Evolutionary conservation across 1,140 invertebrate species (phyloP).

Genomic region (Lepidurus arcticus): DNA sequence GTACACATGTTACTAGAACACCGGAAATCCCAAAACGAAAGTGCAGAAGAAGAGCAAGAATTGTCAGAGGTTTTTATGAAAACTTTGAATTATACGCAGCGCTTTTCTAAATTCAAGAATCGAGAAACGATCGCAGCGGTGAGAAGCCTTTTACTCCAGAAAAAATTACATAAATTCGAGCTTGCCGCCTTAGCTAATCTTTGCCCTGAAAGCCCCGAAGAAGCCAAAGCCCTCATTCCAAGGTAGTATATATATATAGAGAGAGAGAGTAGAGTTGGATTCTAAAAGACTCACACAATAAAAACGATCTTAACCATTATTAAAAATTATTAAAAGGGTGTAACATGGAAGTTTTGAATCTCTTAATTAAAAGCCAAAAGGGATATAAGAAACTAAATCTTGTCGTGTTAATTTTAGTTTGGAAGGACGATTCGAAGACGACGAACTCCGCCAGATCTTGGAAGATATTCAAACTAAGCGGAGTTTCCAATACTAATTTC

Average conservation of each 20-base stretch:
- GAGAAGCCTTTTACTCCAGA: slow-evolving; percentile 76
- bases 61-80: slow-evolving; percentile 98
- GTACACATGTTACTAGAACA: slow-evolving; percentile 97
- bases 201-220: slow-evolving; percentile 95
- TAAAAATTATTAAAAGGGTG: no score
- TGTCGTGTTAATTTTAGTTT: slow-evolving; percentile 52
- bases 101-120: slow-evolving; percentile 96
- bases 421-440: slow-evolving; percentile 92
- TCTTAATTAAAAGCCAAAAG: no score
- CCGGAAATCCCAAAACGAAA: slow-evolving; percentile 94
- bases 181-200: slow-evolving; percentile 94
- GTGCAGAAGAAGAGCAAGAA: slow-evolving; percentile 95
- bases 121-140: slow-evolving; percentile 95
- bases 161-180: slow-evolving; percentile 98
- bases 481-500: slow-evolving; percentile 85
- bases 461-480: slow-evolving; percentile 97
- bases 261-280: background rate
- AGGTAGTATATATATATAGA: slow-evolving; percentile 54
- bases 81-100: slow-evolving; percentile 89
- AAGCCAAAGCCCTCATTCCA: slow-evolving; percentile 94
- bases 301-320: no score
- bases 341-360: no score
- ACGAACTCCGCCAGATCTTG: slow-evolving; percentile 85
- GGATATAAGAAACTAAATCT: slow-evolving; percentile 26
- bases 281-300: no score